Conservation (phyloP, 2,113 vertebrate species). For the Vicugna pacos region DNA sequence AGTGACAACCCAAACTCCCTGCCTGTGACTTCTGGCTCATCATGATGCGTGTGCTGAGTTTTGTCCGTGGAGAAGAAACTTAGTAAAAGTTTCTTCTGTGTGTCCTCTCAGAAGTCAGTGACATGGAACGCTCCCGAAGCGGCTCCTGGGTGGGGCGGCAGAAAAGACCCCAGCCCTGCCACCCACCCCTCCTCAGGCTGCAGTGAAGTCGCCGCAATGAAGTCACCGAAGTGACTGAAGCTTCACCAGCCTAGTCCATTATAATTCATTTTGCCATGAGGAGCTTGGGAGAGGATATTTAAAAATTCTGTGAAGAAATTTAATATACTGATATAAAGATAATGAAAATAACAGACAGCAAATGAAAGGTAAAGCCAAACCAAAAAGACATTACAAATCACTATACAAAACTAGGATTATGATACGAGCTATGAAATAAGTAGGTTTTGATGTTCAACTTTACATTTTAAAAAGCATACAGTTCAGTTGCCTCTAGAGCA, state of each 20-base stretch:
- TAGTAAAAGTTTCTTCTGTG: neutral
- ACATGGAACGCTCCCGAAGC: neutral
- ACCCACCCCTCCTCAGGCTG: neutral
- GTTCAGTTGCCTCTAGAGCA: neutral
- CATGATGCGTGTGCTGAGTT: rapidly evolving
- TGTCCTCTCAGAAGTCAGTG: neutral
- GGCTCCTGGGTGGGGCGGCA: neutral
- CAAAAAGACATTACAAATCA: neutral
- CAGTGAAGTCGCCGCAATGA: neutral
- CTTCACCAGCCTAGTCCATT: rapidly evolving
- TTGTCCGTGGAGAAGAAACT: neutral
- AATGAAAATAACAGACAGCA: neutral
- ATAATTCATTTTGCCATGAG: neutral
- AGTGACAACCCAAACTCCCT: neutral
- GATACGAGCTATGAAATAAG: neutral
- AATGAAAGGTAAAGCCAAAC: neutral
- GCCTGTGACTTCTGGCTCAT: neutral
- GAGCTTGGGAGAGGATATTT: neutral
- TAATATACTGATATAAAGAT: neutral
- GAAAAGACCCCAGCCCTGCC: neutral
- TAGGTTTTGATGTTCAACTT: neutral
- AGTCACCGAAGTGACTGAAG: neutral
- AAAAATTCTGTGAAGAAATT: neutral
- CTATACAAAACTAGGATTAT: neutral
- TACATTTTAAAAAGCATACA: neutral